Conservation (phyloP, 2,113 vertebrate species). For the Isurus oxyrinchus region DNA sequence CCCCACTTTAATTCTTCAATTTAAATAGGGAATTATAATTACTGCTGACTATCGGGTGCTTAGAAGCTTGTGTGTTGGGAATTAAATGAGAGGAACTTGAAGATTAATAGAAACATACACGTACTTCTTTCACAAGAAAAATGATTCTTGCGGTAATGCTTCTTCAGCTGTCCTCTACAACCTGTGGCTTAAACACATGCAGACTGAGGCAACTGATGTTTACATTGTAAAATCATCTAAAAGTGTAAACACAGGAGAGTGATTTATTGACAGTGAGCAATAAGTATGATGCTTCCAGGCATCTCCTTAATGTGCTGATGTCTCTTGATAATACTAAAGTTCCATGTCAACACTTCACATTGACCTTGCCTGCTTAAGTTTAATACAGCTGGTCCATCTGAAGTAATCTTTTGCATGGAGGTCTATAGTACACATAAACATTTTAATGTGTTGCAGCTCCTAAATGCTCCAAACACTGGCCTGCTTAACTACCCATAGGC, state of each 20-base stretch:
- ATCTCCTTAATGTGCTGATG: not conserved
- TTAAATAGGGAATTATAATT: not conserved
- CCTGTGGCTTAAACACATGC: not conserved
- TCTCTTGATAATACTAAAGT: not conserved
- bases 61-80: not conserved
- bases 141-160: not conserved
- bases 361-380: constrained; percentile 16
- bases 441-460: not conserved
- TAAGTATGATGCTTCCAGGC: constrained; percentile 2
- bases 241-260: not conserved
- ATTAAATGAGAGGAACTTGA: not conserved
- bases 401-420: not conserved
- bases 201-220: not conserved
- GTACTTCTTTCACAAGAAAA: not conserved
- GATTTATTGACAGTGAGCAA: not conserved
- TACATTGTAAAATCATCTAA: not conserved
- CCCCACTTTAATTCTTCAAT: not conserved
- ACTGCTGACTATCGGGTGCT: not conserved
- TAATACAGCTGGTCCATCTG: not conserved
- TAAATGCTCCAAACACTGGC: not conserved
- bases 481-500: not conserved
- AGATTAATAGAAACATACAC: not conserved
- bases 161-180: not conserved
- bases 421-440: not conserved
- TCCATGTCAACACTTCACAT: not conserved